Evolutionary conservation across 2,113 vertebrate species (phyloP), one percentile per base, ranked within the genome.

Genomic region (Epinephelus moara): DNA sequence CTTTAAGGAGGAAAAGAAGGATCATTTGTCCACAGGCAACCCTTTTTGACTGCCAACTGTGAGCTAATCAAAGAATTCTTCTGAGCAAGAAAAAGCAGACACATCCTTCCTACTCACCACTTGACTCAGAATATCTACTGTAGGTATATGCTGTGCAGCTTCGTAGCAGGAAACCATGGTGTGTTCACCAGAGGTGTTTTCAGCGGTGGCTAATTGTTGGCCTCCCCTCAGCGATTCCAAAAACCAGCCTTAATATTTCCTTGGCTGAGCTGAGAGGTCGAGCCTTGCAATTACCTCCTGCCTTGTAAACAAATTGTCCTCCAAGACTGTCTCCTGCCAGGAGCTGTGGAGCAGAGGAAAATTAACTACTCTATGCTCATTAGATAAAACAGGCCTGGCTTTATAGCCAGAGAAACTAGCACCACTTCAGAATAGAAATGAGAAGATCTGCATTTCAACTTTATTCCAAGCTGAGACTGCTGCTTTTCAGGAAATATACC

Each of bases 251-350:
- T 82, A 75, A 90, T 88, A 86, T 92, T 87, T 91, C 68, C 71
- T 80, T 70, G 78, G 77, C 86, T 70, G 82, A 84, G 83, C 87
- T 60, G 59, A 75, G 85, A 85, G 86, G 86, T 86, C 61, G 45
- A 66, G 85, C 61, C 80, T 80, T 27, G 62, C 88, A 92, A 93
- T 94, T 92, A 90, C 81, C 75, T 87, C 85, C 69, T 78, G 79
- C 80, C 89, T 88, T 91, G 93, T 92, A 94, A 92, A 93, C 91
- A 93, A 91, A 84, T 90, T 87, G 85, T 89, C 89, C 87, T 91
- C 88, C 78, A 87, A 88, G 87, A 86, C 80, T 14, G 85, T 87
- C 82, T 88, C 87, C 89, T 89, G 82, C 85, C 89, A 89, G 85
- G 73, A 81, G 70, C 78, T 17, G 79, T 19, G 66, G 60, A 80